Evolutionary conservation across 2,797 vertebrate genomes (phyloP).

Genomic region (Sebastes aleutianus): DNA sequence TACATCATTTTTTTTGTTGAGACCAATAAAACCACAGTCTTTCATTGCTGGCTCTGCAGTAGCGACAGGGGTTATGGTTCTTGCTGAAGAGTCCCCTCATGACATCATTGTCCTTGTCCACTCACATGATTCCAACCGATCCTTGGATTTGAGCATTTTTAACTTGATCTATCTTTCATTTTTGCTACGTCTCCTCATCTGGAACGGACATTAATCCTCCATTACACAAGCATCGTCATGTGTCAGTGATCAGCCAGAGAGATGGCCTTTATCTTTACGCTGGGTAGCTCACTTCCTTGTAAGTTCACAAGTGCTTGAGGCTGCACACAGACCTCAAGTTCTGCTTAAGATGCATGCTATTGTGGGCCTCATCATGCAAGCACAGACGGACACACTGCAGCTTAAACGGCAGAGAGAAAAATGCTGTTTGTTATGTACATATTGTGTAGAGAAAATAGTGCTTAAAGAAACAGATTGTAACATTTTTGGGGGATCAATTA

Average conservation of each 20-base stretch:
- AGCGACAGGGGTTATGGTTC: neutral
- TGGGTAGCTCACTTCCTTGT: neutral
- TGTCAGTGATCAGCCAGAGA: too few species aligned
- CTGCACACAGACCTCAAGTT: fast-evolving
- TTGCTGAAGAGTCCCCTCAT: neutral
- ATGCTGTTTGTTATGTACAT: neutral
- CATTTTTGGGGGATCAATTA: too few species aligned
- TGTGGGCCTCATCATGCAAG: neutral
- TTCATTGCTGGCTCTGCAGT: neutral
- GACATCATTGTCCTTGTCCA: neutral
- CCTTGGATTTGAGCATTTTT: neutral
- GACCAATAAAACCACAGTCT: neutral
- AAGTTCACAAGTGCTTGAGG: neutral
- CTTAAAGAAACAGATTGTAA: too few species aligned
- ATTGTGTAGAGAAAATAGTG: too few species aligned
- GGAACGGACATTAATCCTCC: neutral
- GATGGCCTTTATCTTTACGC: neutral
- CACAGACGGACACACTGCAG: neutral
- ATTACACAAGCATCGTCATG: neutral
- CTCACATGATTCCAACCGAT: neutral
- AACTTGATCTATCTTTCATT: neutral
- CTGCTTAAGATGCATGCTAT: fast-evolving
- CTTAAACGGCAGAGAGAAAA: neutral
- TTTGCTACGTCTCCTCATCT: neutral
- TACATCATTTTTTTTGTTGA: fast-evolving